Evolutionary conservation across 1,140 invertebrate species (phyloP).

Genomic region (Drosophila azteca): DNA sequence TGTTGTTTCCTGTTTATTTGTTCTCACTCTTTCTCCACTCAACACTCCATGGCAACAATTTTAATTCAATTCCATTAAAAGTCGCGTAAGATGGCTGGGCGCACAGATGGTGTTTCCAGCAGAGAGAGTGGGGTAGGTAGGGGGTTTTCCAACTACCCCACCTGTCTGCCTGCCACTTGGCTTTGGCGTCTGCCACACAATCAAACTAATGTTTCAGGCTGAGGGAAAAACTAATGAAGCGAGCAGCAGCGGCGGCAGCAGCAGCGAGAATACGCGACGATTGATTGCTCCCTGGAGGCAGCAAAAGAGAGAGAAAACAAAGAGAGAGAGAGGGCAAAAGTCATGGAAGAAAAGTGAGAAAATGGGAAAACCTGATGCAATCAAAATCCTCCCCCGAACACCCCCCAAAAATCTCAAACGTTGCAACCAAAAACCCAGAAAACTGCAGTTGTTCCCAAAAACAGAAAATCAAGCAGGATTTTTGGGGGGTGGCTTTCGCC

Average conservation of each 20-base stretch:
- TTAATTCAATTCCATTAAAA: constrained; percentile 83
- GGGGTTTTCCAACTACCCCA: neutral
- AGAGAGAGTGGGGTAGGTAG: neutral
- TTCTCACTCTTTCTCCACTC: too few species aligned
- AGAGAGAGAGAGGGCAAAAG: constrained; percentile 4
- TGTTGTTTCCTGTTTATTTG: too few species aligned
- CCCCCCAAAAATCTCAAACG: too few species aligned
- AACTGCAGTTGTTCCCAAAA: too few species aligned
- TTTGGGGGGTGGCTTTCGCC: constrained; percentile 32
- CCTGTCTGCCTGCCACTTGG: constrained; percentile 19
- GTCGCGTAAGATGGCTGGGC: constrained; percentile 60
- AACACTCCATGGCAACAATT: constrained; percentile 64
- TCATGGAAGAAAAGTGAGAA: constrained; percentile 5
- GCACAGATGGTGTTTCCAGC: constrained; percentile 65
- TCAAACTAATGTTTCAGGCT: constrained; percentile 66
- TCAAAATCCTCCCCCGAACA: constrained; percentile 5
- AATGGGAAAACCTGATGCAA: constrained; percentile 52
- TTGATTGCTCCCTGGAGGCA: constrained; percentile 79
- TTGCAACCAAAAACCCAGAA: too few species aligned
- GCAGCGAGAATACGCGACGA: constrained; percentile 65
- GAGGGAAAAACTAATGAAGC: constrained; percentile 76
- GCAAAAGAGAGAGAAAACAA: constrained; percentile 4
- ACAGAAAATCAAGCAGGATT: too few species aligned
- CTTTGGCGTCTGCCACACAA: constrained; percentile 32
- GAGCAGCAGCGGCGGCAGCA: constrained; percentile 45